Conservation (phyloP, 2,888 invertebrate species). For the Polyommatus iphigenia region DNA sequence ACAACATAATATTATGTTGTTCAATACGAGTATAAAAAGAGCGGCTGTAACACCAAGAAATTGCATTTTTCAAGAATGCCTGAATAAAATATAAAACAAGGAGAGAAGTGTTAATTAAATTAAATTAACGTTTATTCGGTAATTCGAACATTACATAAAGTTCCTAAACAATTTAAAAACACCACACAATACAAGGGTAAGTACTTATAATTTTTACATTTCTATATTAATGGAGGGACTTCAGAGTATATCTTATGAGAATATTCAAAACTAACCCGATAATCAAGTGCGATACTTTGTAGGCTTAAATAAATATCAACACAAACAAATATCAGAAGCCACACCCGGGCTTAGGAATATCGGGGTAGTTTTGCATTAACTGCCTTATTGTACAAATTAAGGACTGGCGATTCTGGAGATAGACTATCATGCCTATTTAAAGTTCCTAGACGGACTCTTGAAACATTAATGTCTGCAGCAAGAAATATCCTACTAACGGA, state of each 20-base stretch:
- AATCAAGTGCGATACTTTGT: constrained; percentile 32
- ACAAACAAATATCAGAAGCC: constrained; percentile 21
- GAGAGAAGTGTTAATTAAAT: not conserved
- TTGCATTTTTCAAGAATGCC: not conserved
- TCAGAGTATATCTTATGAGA: constrained; percentile 24
- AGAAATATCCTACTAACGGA: constrained; percentile 23
- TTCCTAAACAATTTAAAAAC: too few species aligned
- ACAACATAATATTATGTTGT: not conserved
- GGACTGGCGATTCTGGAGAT: constrained; percentile 22
- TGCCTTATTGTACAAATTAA: constrained; percentile 29
- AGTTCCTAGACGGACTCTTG: constrained; percentile 23
- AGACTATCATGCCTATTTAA: constrained; percentile 27
- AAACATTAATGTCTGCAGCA: constrained; percentile 31
- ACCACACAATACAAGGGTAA: not conserved
- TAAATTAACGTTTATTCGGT: too few species aligned
- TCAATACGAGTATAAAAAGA: not conserved
- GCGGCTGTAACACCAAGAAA: not conserved
- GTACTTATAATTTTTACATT: not conserved
- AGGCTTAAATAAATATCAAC: not conserved
- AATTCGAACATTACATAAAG: too few species aligned
- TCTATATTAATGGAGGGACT: not conserved
- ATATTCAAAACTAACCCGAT: constrained; percentile 33
- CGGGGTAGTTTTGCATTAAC: constrained; percentile 32
- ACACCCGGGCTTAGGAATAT: constrained; percentile 31
- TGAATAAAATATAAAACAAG: not conserved